Percentiles rank a stretch among this genome's conserved stretches.
These are phyloP conservation scores for Rissa tridactyla DNA, from an alignment of 2,113 vertebrate species.

Conservation along the genomic window DNA sequence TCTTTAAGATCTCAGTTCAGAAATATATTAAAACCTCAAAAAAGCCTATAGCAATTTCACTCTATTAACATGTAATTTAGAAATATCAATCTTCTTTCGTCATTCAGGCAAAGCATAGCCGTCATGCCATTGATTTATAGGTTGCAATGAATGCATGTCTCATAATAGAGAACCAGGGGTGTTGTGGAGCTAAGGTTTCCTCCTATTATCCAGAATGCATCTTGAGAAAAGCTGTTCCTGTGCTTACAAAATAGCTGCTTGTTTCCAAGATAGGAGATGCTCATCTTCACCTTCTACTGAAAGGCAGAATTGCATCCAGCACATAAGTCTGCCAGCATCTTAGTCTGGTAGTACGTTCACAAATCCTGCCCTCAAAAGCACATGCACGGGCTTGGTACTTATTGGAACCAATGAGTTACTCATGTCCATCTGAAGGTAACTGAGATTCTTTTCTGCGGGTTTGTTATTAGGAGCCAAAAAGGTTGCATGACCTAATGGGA, in stretches of 20 bases:
- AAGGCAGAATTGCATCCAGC: not conserved
- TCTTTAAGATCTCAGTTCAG: not conserved
- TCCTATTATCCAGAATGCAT: not conserved
- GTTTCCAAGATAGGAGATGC: not conserved
- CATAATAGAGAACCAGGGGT: not conserved
- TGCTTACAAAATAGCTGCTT: not conserved
- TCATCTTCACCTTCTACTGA: not conserved
- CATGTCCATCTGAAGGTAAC: not conserved
- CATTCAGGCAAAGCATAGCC: not conserved
- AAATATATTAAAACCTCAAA: not conserved
- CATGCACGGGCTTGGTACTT: not conserved
- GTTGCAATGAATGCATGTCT: not conserved
- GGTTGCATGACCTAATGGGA: not conserved
- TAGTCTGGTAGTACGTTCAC: not conserved
- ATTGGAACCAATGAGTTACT: not conserved
- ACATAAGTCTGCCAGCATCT: not conserved
- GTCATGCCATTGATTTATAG: not conserved
- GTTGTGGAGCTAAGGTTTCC: not conserved
- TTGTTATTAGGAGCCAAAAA: not conserved
- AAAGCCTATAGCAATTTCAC: not conserved
- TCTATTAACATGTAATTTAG: not conserved
- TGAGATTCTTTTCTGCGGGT: not conserved
- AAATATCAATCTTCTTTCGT: not conserved
- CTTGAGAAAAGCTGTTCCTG: not conserved
- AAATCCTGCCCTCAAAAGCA: not conserved